Evolutionary conservation across 2,888 invertebrate species (phyloP), one percentile per base, ranked within the genome.

Genomic region (Scaptomyza caliginosa): DNA sequence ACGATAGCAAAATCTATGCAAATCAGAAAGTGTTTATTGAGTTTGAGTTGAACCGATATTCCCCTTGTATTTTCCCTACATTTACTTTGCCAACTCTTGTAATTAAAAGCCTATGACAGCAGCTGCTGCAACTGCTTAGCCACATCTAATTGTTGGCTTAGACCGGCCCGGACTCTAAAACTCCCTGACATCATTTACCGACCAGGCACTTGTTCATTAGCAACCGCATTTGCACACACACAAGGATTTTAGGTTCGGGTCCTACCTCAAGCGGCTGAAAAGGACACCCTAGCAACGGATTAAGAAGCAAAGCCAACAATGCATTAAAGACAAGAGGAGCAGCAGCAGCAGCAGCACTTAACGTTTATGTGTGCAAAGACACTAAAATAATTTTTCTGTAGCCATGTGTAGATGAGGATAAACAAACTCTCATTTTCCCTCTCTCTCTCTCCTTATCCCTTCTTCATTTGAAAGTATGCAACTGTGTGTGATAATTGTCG

Each of bases 351-450:
- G 36, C 46, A 67, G 63, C 62, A 62, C 57, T 71, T 78, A 42
- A 57, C 69, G 63, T 69, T 78, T 60, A 75, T 78, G 54, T 13
- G 43, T 43, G 54, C 42, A 50, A 66, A 56, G 67, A 60, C 67
- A 77, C 75, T 81, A 73, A 86, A 81, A 72, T 74, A 64, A 86
- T 81, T 85, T 77, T 78, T 64, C 77, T 75, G 67, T 75, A 78
- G 66, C 57, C 58, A 72, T 66, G 43, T 56, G 63, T 59, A 65
- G 62, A 71, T 55, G 34, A 54, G 54, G 43, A 54, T 59, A 56
- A 72, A 34, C 30, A 26, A 8, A 8, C 16, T 45, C 5, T 19
- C 7, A 26, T 11, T 4, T 11, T 30, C 42, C 6, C 13, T 32
- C 5, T 32, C 3, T 1, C 17, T 8, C 16, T 23, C 8, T 4